phyloP scores from a whole-genome alignment of 2,797 vertebrate genomes.

The Glossophaga mutica region DNA sequence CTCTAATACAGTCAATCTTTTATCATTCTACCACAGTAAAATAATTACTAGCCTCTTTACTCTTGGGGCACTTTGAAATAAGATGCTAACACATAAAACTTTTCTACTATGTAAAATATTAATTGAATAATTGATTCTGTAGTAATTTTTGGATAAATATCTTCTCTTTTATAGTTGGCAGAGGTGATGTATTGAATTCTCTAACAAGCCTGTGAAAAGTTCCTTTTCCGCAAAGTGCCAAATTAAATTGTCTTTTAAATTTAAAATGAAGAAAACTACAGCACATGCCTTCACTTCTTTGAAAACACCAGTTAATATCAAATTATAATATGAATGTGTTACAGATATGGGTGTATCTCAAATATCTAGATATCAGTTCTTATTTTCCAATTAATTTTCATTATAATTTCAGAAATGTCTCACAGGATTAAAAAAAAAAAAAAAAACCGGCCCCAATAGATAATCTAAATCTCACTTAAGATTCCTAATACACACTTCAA shows the following conservation, averaged over 20 bases:
- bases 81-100: conserved; percentile 41
- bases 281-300: background rate
- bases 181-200: background rate
- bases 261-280: conserved; percentile 31
- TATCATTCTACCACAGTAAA: conserved; percentile 3
- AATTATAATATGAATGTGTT: conserved; percentile 20
- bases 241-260: conserved; percentile 46
- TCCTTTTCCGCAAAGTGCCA: conserved; percentile 13
- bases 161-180: conserved; percentile 27
- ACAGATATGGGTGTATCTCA: background rate
- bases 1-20: background rate
- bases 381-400: conserved; percentile 53
- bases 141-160: conserved; percentile 9
- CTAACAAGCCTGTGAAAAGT: background rate
- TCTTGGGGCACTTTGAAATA: conserved; percentile 11
- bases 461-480: conserved; percentile 46
- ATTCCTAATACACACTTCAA: conserved; percentile 34
- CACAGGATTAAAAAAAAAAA: background rate
- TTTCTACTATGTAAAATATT: conserved; percentile 39
- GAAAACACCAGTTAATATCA: conserved; percentile 41
- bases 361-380: conserved; percentile 13
- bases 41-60: conserved; percentile 39
- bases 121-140: conserved; percentile 40
- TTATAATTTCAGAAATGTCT: conserved; percentile 27
- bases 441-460: background rate